Evolutionary conservation across 2,888 invertebrate species (phyloP).

Genomic region (Trachelus stipa): DNA sequence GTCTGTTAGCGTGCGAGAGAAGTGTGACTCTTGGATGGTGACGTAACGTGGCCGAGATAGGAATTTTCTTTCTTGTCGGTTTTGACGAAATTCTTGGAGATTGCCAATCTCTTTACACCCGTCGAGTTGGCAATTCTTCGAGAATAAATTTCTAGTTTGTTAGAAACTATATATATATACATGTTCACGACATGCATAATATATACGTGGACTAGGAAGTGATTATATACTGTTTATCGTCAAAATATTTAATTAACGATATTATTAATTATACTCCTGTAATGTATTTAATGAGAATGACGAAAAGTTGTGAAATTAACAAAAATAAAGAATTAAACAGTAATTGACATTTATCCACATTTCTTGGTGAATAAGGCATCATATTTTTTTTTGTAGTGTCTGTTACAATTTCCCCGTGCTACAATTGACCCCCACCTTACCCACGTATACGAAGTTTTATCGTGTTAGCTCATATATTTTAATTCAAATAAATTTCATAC

Average conservation of each 20-base stretch:
- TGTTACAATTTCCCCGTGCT: too few species aligned
- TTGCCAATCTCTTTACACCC: not conserved
- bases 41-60: not conserved
- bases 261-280: not conserved
- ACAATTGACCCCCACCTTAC: too few species aligned
- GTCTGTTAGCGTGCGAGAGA: not conserved
- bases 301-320: not conserved
- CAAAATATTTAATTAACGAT: not conserved
- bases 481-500: too few species aligned
- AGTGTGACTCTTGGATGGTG: not conserved
- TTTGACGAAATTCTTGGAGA: not conserved
- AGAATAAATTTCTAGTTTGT: not conserved
- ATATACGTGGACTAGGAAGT: not conserved
- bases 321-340: not conserved
- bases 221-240: not conserved
- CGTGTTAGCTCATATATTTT: too few species aligned
- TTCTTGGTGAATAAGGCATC: too few species aligned
- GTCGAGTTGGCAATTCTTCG: not conserved
- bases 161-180: not conserved
- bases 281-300: not conserved
- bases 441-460: too few species aligned
- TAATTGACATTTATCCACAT: not conserved
- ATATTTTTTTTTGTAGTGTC: too few species aligned
- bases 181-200: too few species aligned
- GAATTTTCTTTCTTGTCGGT: not conserved